Conservation (phyloP, 2,113 vertebrate genomes). For the Lichenostomus cassidix region DNA sequence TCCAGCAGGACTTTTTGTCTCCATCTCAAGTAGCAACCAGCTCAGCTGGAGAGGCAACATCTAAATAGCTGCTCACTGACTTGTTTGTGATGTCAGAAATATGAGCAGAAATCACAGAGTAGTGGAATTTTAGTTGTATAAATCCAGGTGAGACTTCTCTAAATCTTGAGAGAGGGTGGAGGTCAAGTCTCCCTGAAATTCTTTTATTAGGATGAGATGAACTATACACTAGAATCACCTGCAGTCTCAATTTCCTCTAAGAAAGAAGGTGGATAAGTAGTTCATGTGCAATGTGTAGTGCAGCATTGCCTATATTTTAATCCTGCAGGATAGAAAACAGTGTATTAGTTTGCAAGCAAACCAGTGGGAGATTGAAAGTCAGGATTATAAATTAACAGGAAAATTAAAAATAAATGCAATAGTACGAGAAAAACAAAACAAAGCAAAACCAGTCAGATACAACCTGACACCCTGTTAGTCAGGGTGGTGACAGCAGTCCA, state of each 20-base stretch:
- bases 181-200: background rate
- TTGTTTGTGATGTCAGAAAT: background rate
- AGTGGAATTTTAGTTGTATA: background rate
- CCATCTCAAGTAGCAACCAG: background rate
- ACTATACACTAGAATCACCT: fast-evolving
- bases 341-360: too few relatives aligned
- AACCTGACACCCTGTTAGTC: too few relatives aligned
- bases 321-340: background rate
- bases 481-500: too few relatives aligned
- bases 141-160: background rate
- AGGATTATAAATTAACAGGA: too few relatives aligned
- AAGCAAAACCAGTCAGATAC: too few relatives aligned
- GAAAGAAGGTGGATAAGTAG: background rate
- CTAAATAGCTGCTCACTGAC: background rate
- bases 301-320: background rate
- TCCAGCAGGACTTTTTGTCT: background rate
- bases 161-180: background rate
- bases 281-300: background rate
- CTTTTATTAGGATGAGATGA: background rate
- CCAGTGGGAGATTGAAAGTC: too few relatives aligned
- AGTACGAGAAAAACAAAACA: too few relatives aligned
- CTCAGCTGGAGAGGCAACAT: background rate
- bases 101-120: background rate
- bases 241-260: background rate
- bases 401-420: too few relatives aligned